Conservation (phyloP, 2,888 invertebrate species). For the Meghimatium bilineatum region DNA sequence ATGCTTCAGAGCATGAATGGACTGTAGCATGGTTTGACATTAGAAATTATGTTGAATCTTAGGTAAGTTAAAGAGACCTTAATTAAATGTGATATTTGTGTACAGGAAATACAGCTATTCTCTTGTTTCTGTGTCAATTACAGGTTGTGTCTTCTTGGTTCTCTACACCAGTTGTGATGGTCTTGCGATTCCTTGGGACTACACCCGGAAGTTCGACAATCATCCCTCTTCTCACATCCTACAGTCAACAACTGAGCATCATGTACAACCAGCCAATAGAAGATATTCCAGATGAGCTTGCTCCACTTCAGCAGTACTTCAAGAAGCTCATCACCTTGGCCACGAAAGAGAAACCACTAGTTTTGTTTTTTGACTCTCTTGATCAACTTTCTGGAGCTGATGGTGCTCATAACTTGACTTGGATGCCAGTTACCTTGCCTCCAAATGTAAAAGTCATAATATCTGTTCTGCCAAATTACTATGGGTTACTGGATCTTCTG, state of each 20-base stretch:
- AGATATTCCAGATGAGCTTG: constrained; percentile 95
- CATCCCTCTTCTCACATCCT: constrained; percentile 94
- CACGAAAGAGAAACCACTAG: constrained; percentile 82
- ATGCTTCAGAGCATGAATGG: no score
- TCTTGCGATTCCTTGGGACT: constrained; percentile 95
- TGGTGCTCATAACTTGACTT: constrained; percentile 95
- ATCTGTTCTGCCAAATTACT: constrained; percentile 79
- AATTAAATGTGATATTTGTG: no score
- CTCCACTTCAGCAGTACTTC: constrained; percentile 95
- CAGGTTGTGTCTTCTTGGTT: constrained; percentile 50
- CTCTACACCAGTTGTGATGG: constrained; percentile 83
- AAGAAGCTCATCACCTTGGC: constrained; percentile 86
- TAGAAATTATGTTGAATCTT: no score
- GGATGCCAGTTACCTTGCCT: constrained; percentile 94
- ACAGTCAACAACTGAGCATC: constrained; percentile 92
- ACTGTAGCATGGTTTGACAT: no score
- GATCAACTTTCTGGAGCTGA: constrained; percentile 97
- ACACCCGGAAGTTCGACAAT: constrained; percentile 97
- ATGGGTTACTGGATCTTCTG: constrained; percentile 68
- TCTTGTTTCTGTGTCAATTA: not conserved
- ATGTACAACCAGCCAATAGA: constrained; percentile 79
- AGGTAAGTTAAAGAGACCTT: no score
- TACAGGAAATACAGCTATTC: no score
- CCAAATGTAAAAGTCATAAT: constrained; percentile 93
- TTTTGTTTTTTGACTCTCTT: constrained; percentile 95